Evolutionary conservation across 2,797 vertebrate genomes (phyloP), one percentile per base, ranked within the genome.

Genomic region (Scyliorhinus canicula): DNA sequence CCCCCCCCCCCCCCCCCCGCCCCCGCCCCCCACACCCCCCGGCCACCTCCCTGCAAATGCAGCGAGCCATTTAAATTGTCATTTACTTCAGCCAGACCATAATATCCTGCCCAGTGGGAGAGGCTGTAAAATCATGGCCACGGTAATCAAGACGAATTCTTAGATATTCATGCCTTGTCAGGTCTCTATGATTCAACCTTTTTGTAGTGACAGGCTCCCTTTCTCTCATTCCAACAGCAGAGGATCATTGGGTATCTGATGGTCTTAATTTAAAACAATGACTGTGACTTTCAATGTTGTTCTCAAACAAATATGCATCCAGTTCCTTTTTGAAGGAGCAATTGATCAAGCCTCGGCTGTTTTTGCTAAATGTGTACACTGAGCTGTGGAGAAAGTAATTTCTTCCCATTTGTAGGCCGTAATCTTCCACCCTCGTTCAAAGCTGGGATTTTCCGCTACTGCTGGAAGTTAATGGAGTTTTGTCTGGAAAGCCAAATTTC

Each of bases 291-390:
- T 50, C 31, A 86, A 55, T 86, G 84, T 86, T 86, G 26, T 31
- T 86, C 52, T 50, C 85, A 88, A 88, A 88, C 52, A 88, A 88
- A 55, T 88, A 88, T 35, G 55, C 57, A 88, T 88, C 85, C 52
- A 57, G 11, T 28, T 88, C 52, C 85, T 55, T 57, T 57, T 28
- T 35, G 55, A 31, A 88, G 50, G 50, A 57, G 85, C 28, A 5
- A 14, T 35, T 88, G 85, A 14, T 31, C 52, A 14, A 88, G n/a
- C 52, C 14, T 88, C 11, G n/a, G 50, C 26, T 57, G 85, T 35
- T 57, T 88, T 88, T 55, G 52, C 52, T 85, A 50, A 85, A 52
- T 52, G 31, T 52, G 26, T 28, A 85, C 47, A 50, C 50, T 57
- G 35, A 35, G 4, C 52, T 57, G 52, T 88, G 85, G 11, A 57